Evolutionary conservation across 2,888 invertebrate genomes (phyloP), one percentile per base, ranked within the genome.

Genomic region (Vesta saturnalis): DNA sequence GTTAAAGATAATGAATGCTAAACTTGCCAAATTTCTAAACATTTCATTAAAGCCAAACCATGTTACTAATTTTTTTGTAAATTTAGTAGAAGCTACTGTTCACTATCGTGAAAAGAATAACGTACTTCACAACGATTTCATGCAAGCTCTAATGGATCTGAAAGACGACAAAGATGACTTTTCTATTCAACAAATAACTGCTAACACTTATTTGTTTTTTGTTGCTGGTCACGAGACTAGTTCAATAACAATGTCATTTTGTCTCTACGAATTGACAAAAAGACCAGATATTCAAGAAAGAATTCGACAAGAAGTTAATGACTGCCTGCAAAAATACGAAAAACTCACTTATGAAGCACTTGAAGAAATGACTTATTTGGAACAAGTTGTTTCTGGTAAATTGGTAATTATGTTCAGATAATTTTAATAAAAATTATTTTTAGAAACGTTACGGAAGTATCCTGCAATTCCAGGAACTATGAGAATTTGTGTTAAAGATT

Each of bases 241-340:
- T 5, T 82, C 83, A n/a, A n/a, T n/a, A n/a, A n/a, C n/a, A n/a
- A n/a, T n/a, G n/a, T n/a, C n/a, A n/a, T n/a, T n/a, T n/a, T n/a
- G n/a, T 1, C 74, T 87, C n/a, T 87, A 84, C 71, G 86, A 87
- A 73, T 75, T 89, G 46, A 85, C 87, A 1, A 78, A 80, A 8
- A 83, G 87, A 73, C 82, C 79, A 0, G 76, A 83, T 0, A 72
- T 85, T 1, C 88, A 88, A 71, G 77, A 81, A 0, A 84, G 80
- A 56, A 70, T 84, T 0, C 75, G 85, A 12, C 66, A 76, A 0
- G 87, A 87, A 75, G 83, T 87, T 1, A 73, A 79, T 1, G 72
- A 64, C 0, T 83, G 83, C 0, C 64, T 86, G 35, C 72, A 74
- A 5, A 80, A 79, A 35, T 77, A 85, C 58, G 76, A 83, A 0